A percentile compares a stretch with the other conserved stretches of the same genome.
Conservation (phyloP, 2,888 invertebrate genomes). For the Glaucopsyche alexis region DNA sequence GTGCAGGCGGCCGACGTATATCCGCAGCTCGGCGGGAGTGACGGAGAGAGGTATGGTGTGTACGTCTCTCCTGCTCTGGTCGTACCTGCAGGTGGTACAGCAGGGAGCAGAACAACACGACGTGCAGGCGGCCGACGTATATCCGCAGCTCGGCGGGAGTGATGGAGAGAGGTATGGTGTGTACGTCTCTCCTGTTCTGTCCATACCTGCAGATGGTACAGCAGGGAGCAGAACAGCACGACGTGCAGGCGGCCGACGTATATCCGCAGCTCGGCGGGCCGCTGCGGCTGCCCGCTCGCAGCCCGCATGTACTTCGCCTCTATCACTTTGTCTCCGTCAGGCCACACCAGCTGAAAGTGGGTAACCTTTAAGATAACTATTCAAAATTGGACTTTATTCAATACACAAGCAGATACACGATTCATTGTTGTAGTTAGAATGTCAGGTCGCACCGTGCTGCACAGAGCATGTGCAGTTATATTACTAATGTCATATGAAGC, state of each 20-base stretch:
- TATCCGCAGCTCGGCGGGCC: constrained; percentile 84
- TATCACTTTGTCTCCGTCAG: constrained; percentile 89
- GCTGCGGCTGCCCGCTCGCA: constrained; percentile 81
- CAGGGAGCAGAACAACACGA: constrained; percentile 84
- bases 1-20: constrained; percentile 86
- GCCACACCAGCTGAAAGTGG: constrained; percentile 79
- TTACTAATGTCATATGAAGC: too few relatives aligned
- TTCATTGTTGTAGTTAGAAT: too few relatives aligned
- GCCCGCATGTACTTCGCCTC: constrained; percentile 88
- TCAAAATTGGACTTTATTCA: too few relatives aligned
- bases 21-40: constrained; percentile 82
- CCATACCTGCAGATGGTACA: constrained; percentile 83
- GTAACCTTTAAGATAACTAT: neutral
- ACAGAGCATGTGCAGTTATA: too few relatives aligned
- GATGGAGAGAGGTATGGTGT: too few relatives aligned
- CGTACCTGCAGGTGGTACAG: constrained; percentile 83
- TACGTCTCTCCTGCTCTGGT: too few relatives aligned
- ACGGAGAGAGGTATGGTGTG: too few relatives aligned
- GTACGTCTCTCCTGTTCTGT: too few relatives aligned
- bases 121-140: constrained; percentile 85
- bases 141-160: constrained; percentile 85
- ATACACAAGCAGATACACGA: too few relatives aligned
- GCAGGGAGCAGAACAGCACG: constrained; percentile 83
- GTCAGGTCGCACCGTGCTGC: too few relatives aligned
- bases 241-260: constrained; percentile 86